These are phyloP conservation scores for Tragopan temminckii DNA, from an alignment of 2,797 vertebrate species.

Conservation along the genomic window DNA sequence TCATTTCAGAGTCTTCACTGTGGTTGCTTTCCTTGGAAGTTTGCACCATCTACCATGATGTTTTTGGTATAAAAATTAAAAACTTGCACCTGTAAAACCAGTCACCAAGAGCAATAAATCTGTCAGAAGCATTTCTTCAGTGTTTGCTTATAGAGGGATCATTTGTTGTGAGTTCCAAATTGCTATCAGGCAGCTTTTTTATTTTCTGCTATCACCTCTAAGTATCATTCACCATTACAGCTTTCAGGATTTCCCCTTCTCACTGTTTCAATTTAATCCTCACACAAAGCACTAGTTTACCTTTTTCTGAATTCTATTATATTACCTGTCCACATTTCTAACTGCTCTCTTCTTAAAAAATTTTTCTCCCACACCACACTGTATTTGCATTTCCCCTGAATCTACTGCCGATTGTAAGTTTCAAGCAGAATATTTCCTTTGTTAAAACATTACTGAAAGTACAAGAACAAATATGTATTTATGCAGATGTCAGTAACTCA, in stretches of 20 bases:
- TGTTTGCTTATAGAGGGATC: background rate
- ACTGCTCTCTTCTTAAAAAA: background rate
- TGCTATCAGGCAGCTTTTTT: background rate
- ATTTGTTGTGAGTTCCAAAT: background rate
- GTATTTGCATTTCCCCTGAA: background rate
- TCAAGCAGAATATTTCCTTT: background rate
- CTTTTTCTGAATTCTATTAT: background rate
- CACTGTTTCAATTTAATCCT: background rate
- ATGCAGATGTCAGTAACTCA: background rate
- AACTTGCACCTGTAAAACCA: background rate
- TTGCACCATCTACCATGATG: background rate
- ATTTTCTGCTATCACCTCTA: background rate
- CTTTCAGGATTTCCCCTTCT: background rate
- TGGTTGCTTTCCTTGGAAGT: background rate
- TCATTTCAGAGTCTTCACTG: background rate
- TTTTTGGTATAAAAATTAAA: background rate
- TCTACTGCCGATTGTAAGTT: background rate
- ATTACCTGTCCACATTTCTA: background rate
- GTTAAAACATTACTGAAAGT: background rate
- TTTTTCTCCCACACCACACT: background rate
- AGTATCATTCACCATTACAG: background rate
- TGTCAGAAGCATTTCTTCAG: background rate
- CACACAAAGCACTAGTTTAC: background rate
- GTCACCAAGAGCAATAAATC: background rate
- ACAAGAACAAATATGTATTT: background rate